These are phyloP conservation scores for Huso huso DNA, from an alignment of 2,797 vertebrate species.

Conservation along the genomic window DNA sequence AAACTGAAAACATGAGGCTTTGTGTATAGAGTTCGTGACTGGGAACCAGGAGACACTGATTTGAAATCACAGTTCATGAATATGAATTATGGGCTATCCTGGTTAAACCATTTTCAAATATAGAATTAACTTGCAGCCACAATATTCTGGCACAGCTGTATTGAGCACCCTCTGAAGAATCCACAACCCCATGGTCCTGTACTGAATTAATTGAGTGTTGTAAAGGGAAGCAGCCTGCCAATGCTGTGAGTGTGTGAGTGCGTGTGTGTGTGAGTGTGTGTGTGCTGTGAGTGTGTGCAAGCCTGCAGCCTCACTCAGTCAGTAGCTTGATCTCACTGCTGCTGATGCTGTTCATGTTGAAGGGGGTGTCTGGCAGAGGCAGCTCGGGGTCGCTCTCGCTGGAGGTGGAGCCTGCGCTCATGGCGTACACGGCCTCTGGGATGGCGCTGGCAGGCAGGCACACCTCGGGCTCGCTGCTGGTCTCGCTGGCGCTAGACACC, in stretches of 20 bases:
- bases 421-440: constrained; percentile 64
- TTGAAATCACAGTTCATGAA: too few species aligned
- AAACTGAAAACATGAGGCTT: too few species aligned
- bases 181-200: too few species aligned
- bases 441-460: constrained; percentile 52
- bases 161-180: too few species aligned
- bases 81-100: too few species aligned
- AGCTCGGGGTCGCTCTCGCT: constrained; percentile 80
- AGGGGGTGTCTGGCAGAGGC: constrained; percentile 60
- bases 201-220: too few species aligned
- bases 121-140: too few species aligned
- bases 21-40: too few species aligned
- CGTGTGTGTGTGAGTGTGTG: neutral
- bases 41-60: too few species aligned
- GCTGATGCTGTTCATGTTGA: constrained; percentile 76
- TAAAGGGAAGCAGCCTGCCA: constrained; percentile 66
- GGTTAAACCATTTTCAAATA: too few species aligned
- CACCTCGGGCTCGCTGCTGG: constrained; percentile 71
- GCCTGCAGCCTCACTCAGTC: constrained; percentile 70
- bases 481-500: constrained; percentile 73
- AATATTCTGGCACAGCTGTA: too few species aligned
- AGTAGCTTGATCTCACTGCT: constrained; percentile 79
- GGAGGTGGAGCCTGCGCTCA: constrained; percentile 76
- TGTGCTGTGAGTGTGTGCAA: constrained; percentile 17
- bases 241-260: constrained; percentile 35